Conservation (phyloP, 2,888 invertebrate species). For the Entomobrya proxima region DNA sequence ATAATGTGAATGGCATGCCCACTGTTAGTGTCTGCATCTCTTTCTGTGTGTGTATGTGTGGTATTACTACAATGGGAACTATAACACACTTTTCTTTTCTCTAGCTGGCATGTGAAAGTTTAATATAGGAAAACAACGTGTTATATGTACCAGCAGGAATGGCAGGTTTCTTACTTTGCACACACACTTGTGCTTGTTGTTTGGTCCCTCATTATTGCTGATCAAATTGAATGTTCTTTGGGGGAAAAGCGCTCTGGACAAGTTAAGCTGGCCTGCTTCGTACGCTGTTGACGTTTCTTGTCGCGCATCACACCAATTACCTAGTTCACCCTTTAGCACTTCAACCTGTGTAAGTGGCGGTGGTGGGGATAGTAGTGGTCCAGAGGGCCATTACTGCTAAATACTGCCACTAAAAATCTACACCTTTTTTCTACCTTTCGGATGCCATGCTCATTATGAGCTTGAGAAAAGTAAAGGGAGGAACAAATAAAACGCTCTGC, state of each 20-base stretch:
- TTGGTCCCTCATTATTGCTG: constrained; percentile 45
- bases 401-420: constrained; percentile 1
- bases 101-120: too few relatives aligned
- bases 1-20: neutral
- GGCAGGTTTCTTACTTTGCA: neutral
- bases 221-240: constrained; percentile 50
- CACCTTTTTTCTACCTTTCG: neutral
- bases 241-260: constrained; percentile 29
- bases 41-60: neutral
- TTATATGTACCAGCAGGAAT: neutral
- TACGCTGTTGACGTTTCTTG: neutral
- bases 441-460: neutral
- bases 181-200: constrained; percentile 11
- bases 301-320: constrained; percentile 30
- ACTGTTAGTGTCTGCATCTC: neutral
- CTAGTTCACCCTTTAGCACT: constrained; percentile 15
- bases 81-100: too few relatives aligned
- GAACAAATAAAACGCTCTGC: neutral
- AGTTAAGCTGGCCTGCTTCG: constrained; percentile 23
- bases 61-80: neutral
- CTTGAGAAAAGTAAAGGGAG: neutral
- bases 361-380: neutral
- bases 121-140: constrained; percentile 1
- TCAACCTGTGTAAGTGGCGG: constrained; percentile 29
- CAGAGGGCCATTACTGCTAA: neutral